Base-by-base conservation (phyloP, 2,797 vertebrate genomes). In the Ataeniobius toweri region DNA sequence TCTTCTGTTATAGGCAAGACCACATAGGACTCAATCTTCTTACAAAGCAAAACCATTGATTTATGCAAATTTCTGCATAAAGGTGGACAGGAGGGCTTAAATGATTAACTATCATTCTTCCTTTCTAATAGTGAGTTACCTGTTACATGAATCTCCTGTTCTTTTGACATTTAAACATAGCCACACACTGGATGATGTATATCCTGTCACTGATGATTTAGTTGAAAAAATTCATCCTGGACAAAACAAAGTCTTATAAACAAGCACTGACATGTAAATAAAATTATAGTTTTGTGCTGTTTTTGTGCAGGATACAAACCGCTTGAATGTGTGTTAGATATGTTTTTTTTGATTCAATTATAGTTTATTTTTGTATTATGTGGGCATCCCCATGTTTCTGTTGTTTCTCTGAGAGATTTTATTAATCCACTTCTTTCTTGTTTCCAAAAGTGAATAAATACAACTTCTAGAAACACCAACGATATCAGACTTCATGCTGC, bases 401-500 rank as follows among this genome's bases (percentile, higher is more conserved):
- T 86, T 0, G 31, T 95, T 95, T 89, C 92, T 94, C 93, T 14
- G 93, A 96, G 93, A 95, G 94, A 94, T 94, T 93, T 85, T 88
- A 87, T 83, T 83, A 71, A 71, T 83, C 74, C 13, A 44, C 65
- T 8, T 18, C 63, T 63, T 56, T 63, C 80, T 81, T 89, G 50
- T 84, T 88, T 86, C 85, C 72, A 78, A 79, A 75, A 80, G 80
- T 69, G 67, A 69, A 79, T 91, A 91, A 93, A 90, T 83, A 91
- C 53, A 88, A 81, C 78, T 92, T 89, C 73, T 92, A 93, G 89
- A 93, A 92, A 93, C 83, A 83, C 83, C 13, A 7, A 73, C 14
- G 13, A 28, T 41, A 13, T 56, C 6, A 39, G 73, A 76, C 63
- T 1, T 26, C 4, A 63, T 59, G 48, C 31, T 10, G 3, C 8